Base-by-base conservation (phyloP, 2,797 vertebrate species). In the Acestrorhynchus altus region DNA sequence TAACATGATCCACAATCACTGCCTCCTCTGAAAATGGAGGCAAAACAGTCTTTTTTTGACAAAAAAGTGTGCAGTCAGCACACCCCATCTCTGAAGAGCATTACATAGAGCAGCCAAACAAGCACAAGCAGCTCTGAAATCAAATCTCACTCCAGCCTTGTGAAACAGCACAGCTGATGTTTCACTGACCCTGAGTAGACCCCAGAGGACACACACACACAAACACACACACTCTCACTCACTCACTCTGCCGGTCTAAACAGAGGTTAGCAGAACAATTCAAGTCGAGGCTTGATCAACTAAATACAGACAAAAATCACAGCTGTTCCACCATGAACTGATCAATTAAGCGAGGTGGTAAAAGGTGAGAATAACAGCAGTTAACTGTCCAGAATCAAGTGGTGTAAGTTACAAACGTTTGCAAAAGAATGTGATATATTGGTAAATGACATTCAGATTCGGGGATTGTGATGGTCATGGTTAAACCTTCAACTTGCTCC, bases 121-220 rank as follows among this genome's bases (percentile, higher is more conserved):
- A 67, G 61, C 69, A 47, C 10, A 56, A 63, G 26, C n/a, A 65
- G 46, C 59, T 75, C 66, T 39, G 31, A 35, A 35, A 35, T 76
- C 47, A 67, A 78, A 76, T 76, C 68, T 76, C 44, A 28, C 13
- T 66, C 35, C 24, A 4, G 68, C 79, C 77, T 81, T 85, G 82
- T 77, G 75, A 83, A 85, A 83, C 57, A 67, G 40, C 61, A 60
- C 31, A 76, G 56, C 68, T 65, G 66, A 64, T 51, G 49, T 83
- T 79, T 79, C 70, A 47, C 39, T 75, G 66, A 81, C 76, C 81
- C 73, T 44, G n/a, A 81, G 39, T 57, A 46, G 57, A 77, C n/a
- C 78, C 70, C 47, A n/a, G 24, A 60, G 63, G 44, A 81, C 35
- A 63, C 51, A n/a, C n/a, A 74, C 12, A 72, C 39, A 59, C 10